Percentiles rank a stretch among this genome's conserved stretches.
Conservation (phyloP, 2,888 invertebrate species). For the Nephrotoma guestfalica region DNA sequence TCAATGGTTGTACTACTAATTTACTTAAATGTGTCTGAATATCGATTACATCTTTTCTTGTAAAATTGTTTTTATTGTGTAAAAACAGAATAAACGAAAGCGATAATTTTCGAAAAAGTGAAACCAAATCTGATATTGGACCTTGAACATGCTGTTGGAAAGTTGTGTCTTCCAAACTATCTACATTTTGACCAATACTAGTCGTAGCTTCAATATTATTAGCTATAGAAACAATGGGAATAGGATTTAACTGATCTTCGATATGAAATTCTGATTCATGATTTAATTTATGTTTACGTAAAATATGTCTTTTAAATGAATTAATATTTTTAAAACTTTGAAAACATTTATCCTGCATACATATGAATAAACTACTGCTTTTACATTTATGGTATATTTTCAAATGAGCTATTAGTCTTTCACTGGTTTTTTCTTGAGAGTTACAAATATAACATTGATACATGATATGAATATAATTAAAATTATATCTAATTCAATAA, state of each 20-base stretch:
- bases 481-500: too few relatives aligned
- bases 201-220: too few relatives aligned
- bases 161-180: not conserved
- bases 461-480: too few relatives aligned
- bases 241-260: not conserved
- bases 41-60: not conserved
- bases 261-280: not conserved
- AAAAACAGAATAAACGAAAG: not conserved
- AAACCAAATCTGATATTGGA: not conserved
- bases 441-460: not conserved
- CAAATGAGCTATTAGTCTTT: not conserved
- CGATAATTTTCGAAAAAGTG: not conserved
- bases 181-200: too few relatives aligned
- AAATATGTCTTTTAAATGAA: not conserved
- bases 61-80: not conserved
- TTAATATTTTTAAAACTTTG: not conserved
- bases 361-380: not conserved
- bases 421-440: not conserved
- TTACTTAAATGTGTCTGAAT: not conserved
- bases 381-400: not conserved
- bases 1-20: not conserved
- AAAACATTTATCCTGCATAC: not conserved
- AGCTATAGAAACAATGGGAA: too few relatives aligned
- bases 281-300: not conserved
- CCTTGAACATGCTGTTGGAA: not conserved